Conservation (phyloP, 1,140 invertebrate genomes). For the Teleogryllus occipitalis region DNA sequence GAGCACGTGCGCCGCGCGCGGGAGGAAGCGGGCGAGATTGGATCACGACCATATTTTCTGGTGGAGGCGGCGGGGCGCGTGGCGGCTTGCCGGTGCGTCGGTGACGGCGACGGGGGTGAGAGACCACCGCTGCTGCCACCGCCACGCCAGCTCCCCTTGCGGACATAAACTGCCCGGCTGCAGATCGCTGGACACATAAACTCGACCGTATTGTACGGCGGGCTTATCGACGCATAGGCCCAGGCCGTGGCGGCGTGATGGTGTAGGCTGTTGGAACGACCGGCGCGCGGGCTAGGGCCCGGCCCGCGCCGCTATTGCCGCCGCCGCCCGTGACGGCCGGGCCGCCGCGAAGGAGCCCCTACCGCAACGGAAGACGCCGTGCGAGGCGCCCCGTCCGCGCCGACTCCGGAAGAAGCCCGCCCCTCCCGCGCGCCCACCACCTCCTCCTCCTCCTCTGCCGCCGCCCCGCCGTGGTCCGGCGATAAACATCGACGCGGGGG, state of each 20-base stretch:
- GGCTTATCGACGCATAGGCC: neutral
- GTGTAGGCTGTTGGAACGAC: too few relatives aligned
- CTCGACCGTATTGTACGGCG: neutral
- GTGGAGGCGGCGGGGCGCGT: neutral
- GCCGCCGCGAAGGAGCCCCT: neutral
- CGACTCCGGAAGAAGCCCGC: neutral
- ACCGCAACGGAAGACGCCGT: neutral
- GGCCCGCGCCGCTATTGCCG: too few relatives aligned
- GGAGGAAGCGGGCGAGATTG: neutral
- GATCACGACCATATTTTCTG: neutral
- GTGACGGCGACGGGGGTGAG: too few relatives aligned
- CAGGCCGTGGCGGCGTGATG: neutral
- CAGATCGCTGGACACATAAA: neutral
- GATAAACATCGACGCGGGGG: constrained; percentile 8
- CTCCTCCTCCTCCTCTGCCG: too few relatives aligned
- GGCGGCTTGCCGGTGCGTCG: neutral
- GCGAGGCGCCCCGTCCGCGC: neutral
- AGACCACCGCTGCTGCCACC: neutral
- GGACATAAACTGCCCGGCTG: neutral
- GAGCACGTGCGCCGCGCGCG: neutral
- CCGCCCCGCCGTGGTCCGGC: neutral
- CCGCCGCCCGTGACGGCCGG: too few relatives aligned
- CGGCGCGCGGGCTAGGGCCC: too few relatives aligned
- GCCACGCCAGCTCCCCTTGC: neutral
- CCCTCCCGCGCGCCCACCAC: too few relatives aligned